Evolutionary conservation across 2,797 vertebrate species (phyloP), one percentile per base, ranked within the genome.

Genomic region (Tragopan temminckii): DNA sequence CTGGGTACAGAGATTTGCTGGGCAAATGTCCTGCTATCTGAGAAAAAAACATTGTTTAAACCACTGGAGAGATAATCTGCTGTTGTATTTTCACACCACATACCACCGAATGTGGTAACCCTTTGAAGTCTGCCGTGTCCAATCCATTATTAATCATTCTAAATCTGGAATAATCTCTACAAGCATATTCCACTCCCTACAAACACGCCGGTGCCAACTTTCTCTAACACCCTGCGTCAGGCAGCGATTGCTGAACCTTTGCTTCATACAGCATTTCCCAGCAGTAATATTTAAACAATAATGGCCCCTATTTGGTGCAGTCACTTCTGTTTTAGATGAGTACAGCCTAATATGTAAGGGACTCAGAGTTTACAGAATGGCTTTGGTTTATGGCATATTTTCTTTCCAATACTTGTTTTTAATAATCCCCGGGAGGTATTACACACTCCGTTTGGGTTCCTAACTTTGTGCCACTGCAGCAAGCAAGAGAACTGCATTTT

Each of bases 81-180:
- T 66, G 15, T 4, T 0, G 53, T 20, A 4, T 58, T 86, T 74
- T 16, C 24, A 83, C 89, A 84, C 90, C 71, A 11, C 69, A 88
- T 11, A 14, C 48, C 27, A 38, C 81, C 42, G 45, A 89, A 85
- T 45, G 7, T 43, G 42, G 42, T 43, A 18, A 43, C 42, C 64
- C 83, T 94, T 85, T 77, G 92, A 89, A 36, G 76, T 91, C 92
- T 58, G 85, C 93, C 46, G 72, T 53, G 46, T 80, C 96, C 82
- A 80, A 96, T 92, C 85, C 94, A 36, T 95, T 95, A 97, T 97
- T 97, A 97, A 97, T 98, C 97, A 88, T 82, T 20, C 83, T 95
- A 97, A 97, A 97, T 97, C 97, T 96, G 94, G 77, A 95, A 93
- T 97, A 93, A 97, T 97, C 97, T 97, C 96, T 94, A 80, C 96